Conservation (phyloP, 2,113 vertebrate genomes). For the Grammomys surdaster region DNA sequence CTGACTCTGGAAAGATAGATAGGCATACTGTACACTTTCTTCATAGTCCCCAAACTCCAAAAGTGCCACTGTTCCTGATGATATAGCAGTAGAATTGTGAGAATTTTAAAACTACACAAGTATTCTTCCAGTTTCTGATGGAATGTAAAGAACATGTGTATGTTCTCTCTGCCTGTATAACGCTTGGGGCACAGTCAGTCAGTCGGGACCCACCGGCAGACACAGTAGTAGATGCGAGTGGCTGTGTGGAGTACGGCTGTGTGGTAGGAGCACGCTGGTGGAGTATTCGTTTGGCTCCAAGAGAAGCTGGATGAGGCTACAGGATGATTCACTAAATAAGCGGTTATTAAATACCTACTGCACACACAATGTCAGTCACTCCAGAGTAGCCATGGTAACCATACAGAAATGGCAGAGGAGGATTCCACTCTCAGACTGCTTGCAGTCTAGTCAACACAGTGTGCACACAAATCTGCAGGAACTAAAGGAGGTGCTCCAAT, state of each 20-base stretch:
- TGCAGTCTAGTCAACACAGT: not conserved
- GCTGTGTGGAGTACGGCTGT: too few relatives aligned
- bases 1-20: not conserved
- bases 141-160: not conserved
- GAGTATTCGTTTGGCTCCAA: not conserved
- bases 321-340: not conserved
- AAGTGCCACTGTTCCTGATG: not conserved
- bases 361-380: not conserved
- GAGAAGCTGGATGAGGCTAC: not conserved
- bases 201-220: not conserved
- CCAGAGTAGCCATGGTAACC: not conserved
- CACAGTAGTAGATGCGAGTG: not conserved
- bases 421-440: not conserved
- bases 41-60: conserved; percentile 16
- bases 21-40: not conserved
- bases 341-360: not conserved
- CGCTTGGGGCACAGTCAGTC: not conserved
- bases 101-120: not conserved
- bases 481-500: not conserved
- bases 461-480: not conserved
- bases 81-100: not conserved
- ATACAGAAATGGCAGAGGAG: not conserved
- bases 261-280: too few relatives aligned
- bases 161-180: not conserved
- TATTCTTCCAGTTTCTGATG: conserved; percentile 12